These are phyloP conservation scores for Sisyra terminalis DNA, from an alignment of 2,888 invertebrate genomes.

Conservation along the genomic window DNA sequence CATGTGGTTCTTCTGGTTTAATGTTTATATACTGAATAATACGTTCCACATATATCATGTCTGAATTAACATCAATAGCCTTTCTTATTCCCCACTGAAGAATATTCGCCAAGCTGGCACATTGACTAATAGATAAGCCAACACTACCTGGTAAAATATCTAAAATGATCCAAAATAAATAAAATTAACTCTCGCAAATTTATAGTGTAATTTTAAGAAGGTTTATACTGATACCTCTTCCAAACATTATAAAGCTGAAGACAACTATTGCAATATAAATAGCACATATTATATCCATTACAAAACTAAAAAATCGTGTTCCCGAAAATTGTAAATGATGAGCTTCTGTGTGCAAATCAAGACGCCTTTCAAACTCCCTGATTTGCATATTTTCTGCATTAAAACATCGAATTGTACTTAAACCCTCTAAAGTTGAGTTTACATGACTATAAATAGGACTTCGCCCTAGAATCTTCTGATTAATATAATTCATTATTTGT, in stretches of 20 bases:
- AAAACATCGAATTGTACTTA: conserved; percentile 74
- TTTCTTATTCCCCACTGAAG: conserved; percentile 35
- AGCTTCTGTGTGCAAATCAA: conserved; percentile 85
- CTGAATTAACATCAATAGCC: conserved; percentile 82
- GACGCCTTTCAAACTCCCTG: conserved; percentile 69
- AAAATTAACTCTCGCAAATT: too few species aligned
- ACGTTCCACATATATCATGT: conserved; percentile 92
- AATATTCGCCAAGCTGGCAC: conserved; percentile 45
- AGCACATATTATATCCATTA: conserved; percentile 94
- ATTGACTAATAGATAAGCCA: conserved; percentile 79
- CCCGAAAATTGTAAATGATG: conserved; percentile 87
- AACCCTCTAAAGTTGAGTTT: conserved; percentile 82
- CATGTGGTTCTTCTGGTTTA: not conserved
- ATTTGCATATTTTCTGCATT: conserved; percentile 69
- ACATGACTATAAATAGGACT: conserved; percentile 96
- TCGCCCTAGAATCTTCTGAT: conserved; percentile 41
- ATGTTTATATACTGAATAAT: conserved; percentile 67
- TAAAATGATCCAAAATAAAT: too few species aligned
- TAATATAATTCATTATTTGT: not conserved
- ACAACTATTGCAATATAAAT: conserved; percentile 88
- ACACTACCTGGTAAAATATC: conserved; percentile 59
- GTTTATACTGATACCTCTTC: too few species aligned
- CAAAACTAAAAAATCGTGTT: conserved; percentile 89
- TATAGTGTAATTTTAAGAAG: too few species aligned
- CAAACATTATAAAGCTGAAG: conserved; percentile 73